Base-by-base conservation (phyloP, 2,888 invertebrate genomes). In the Dryomyza anilis region DNA sequence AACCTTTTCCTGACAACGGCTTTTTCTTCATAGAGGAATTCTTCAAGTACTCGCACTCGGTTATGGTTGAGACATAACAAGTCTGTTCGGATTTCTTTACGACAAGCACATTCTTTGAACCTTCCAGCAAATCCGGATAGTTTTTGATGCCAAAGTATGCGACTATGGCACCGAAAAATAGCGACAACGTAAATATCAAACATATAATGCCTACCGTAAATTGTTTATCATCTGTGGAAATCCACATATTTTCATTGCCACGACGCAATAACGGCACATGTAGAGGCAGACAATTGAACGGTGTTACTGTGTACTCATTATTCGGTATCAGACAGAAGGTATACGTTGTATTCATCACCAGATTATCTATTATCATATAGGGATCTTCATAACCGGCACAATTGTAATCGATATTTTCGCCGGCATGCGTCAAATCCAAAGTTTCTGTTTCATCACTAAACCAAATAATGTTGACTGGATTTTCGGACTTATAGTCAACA, bases 231-330 rank as follows among this genome's bases (percentile, higher is more conserved):
- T 72, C 73, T 3, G 71, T 62, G 1, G 69, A 68, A 6, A 76
- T 74, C 75, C 74, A 76, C 25, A 69, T 36, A 1, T 69, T 70
- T 4, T 71, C 67, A 0, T 69, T 64, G 2, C 14, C 12, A 0
- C n/a, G 29, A 0, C 3, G 8, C 0, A 19, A 30, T 0, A 21
- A 0, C 0, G 80, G 80, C 3, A 81, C 74, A 69, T 79, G 61
- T 10, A 81, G 61, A 0, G 81, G 81, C 64, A 78, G 72, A 45
- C 81, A 81, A 45, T 74, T 74, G 30, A 81, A 75, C 0, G 81
- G 81, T 3, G 81, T 75, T 30, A 81, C 71, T 0, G 70, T 71
- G 8, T 64, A 39, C 2, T 65, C 63, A 1, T 69, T 59, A 12
- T 58, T 27, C 0, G 73, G 69, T 29, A 80, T 66, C 66, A 80